phyloP scores from a whole-genome alignment of 2,113 vertebrate species.

The Saccopteryx leptura region DNA sequence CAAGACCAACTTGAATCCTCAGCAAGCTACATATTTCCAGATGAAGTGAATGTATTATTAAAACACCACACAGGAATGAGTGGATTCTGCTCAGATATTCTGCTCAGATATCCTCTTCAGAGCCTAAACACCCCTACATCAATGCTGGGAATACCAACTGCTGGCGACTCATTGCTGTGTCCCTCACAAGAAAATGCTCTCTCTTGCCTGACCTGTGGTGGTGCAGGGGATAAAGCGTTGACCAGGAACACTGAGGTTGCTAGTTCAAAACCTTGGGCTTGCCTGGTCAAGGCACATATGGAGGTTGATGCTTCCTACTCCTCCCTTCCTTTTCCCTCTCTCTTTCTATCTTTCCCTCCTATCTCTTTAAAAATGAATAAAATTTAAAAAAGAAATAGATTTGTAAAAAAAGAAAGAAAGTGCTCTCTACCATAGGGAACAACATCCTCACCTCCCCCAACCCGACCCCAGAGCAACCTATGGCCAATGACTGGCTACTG shows the following conservation, averaged over 20 bases:
- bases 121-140: not conserved
- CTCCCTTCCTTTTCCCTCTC: too few relatives aligned
- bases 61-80: not conserved
- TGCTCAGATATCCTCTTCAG: not conserved
- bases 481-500: not conserved
- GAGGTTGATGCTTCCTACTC: too few relatives aligned
- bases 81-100: not conserved
- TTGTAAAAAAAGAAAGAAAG: not conserved
- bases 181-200: not conserved
- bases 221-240: too few relatives aligned
- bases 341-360: too few relatives aligned
- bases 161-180: not conserved
- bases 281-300: too few relatives aligned
- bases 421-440: not conserved
- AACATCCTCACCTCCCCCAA: not conserved
- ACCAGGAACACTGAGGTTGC: too few relatives aligned
- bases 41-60: not conserved
- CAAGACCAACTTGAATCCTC: not conserved
- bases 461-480: not conserved
- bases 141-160: not conserved
- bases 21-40: not conserved
- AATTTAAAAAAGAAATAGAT: too few relatives aligned
- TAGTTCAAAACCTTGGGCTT: too few relatives aligned
- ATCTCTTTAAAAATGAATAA: too few relatives aligned
- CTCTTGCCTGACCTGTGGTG: too few relatives aligned